Evolutionary conservation across 2,888 invertebrate genomes (phyloP), one percentile per base, ranked within the genome.

Genomic region (Drosophila macrospina): DNA sequence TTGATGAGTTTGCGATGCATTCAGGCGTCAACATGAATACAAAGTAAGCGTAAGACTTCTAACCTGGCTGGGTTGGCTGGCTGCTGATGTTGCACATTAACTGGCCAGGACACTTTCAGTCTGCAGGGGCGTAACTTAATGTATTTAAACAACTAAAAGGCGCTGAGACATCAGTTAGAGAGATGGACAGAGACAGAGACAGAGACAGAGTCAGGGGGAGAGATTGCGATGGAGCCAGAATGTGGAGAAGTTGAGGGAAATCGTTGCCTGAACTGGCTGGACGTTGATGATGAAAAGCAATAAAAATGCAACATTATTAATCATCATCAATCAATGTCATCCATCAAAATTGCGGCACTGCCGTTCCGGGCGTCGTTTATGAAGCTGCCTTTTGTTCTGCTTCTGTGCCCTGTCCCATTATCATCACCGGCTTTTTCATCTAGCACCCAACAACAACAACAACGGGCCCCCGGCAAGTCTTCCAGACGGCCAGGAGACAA

Each of bases 251-350:
- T 28, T 10, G 13, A 24, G 15, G 13, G 20, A 36, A 36, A 48
- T 15, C 51, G 16, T n/a, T 57, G 51, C 36, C 50, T 59, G n/a
- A n/a, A n/a, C n/a, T n/a, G 45, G 48, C 44, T 24, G 61, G 55
- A 50, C 62, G 47, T 28, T 51, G 45, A 52, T 64, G 86, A 81
- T 88, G 80, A 81, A 88, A 86, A 89, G 90, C 91, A 90, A 90
- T 90, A 90, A 90, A 91, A 90, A 87, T 91, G 89, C 91, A 90
- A 89, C 90, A 91, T 91, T 91, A 91, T 91, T 91, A 91, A 91
- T 91, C 91, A 91, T 91, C 91, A 91, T 91, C 91, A 91, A 91
- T 91, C 91, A 91, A 90, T 91, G 91, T 91, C 91, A 89, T 88
- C 79, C 86, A 86, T 86, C 85, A 86, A 88, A 80, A 88, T 76